Percentiles rank a stretch among this genome's conserved stretches.
Evolutionary conservation across 1,140 invertebrate genomes (phyloP).

Genomic region (Lethrus apterus): DNA sequence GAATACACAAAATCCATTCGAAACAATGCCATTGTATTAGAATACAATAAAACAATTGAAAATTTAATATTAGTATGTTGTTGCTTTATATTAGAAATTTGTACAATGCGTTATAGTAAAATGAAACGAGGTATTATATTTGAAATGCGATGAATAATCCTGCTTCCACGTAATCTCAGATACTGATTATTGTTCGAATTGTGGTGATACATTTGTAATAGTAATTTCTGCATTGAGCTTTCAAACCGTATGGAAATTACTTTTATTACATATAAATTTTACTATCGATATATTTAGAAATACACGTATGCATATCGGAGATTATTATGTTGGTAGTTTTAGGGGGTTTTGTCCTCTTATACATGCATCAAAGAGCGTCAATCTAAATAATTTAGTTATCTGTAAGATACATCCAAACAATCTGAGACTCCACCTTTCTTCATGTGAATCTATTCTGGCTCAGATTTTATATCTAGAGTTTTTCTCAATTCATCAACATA

Average conservation of each 20-base stretch:
- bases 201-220: constrained; percentile 11
- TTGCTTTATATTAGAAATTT: constrained; percentile 9
- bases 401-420: too few relatives aligned
- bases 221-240: constrained; percentile 10
- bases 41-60: constrained; percentile 15
- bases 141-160: constrained; percentile 8
- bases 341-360: too few relatives aligned
- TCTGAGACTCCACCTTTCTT: too few relatives aligned
- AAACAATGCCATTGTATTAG: constrained; percentile 13
- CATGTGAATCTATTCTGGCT: too few relatives aligned
- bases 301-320: too few relatives aligned
- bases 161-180: constrained; percentile 12
- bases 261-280: too few relatives aligned
- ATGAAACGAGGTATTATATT: constrained; percentile 9
- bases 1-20: constrained; percentile 2
- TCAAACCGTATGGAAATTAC: too few relatives aligned
- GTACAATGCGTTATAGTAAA: constrained; percentile 11
- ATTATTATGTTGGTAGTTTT: constrained; percentile 3
- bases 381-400: too few relatives aligned
- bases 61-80: constrained; percentile 9
- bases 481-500: too few relatives aligned
- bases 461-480: too few relatives aligned
- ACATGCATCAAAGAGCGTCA: too few relatives aligned
- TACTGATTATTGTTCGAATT: constrained; percentile 16
- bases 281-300: too few relatives aligned